phyloP scores from a whole-genome alignment of 1,140 invertebrate genomes.

The Marisa cornuarietis region DNA sequence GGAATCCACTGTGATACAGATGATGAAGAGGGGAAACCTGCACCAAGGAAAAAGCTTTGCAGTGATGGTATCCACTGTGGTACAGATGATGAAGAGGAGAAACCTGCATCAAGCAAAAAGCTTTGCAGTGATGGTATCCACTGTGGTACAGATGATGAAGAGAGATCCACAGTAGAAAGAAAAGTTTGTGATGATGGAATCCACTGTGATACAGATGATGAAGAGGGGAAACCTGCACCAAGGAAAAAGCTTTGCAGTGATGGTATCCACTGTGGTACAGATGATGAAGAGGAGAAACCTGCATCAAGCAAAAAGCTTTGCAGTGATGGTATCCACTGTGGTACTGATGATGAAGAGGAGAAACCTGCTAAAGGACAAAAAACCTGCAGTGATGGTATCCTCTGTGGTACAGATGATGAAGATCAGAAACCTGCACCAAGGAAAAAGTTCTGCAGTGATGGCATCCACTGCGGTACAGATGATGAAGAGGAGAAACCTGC shows the following conservation, averaged over 20 bases:
- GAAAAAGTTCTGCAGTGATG: constrained; percentile 34
- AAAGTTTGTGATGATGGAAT: constrained; percentile 27
- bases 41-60: constrained; percentile 24
- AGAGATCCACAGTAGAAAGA: background rate
- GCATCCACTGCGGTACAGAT: constrained; percentile 38
- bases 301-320: constrained; percentile 23
- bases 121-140: constrained; percentile 33
- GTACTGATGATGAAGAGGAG: constrained; percentile 37
- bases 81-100: constrained; percentile 37
- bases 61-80: constrained; percentile 40
- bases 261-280: constrained; percentile 39
- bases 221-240: constrained; percentile 13
- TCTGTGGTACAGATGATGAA: constrained; percentile 39
- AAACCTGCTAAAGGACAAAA: background rate
- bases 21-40: constrained; percentile 25
- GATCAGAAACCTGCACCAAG: constrained; percentile 5
- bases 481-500: constrained; percentile 30
- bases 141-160: constrained; percentile 35
- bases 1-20: constrained; percentile 33
- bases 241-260: constrained; percentile 32
- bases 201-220: constrained; percentile 33
- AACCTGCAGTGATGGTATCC: constrained; percentile 26
- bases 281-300: constrained; percentile 31
- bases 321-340: constrained; percentile 36
- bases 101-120: constrained; percentile 15